Conservation (phyloP, 1,140 invertebrate genomes). For the Cyrtorhinus lividipennis region DNA sequence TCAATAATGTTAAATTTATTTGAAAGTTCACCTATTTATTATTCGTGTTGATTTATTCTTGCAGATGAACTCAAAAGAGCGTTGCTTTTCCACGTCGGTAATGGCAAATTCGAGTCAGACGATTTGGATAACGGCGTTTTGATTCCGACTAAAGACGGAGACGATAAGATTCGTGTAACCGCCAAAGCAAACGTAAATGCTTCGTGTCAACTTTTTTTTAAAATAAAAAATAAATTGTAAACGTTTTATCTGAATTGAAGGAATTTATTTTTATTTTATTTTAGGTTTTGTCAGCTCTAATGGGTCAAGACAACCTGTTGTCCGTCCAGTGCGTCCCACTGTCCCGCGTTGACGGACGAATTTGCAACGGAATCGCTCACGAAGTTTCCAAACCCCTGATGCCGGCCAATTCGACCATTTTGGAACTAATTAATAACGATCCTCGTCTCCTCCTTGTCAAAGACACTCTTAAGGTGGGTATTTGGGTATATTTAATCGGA, state of each 20-base stretch:
- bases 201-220: not conserved
- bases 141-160: conserved; percentile 7
- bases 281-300: conserved; percentile 26
- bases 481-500: too few species aligned
- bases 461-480: conserved; percentile 28
- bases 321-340: conserved; percentile 40
- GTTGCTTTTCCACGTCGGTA: conserved; percentile 32
- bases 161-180: conserved; percentile 27
- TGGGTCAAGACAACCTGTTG: conserved; percentile 26
- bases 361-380: conserved; percentile 34
- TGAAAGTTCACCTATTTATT: not conserved
- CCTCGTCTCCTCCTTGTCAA: conserved; percentile 30
- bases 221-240: too few species aligned
- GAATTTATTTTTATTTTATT: too few species aligned
- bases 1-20: too few species aligned
- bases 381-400: conserved; percentile 32
- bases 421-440: conserved; percentile 29
- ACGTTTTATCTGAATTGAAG: too few species aligned
- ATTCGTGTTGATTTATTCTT: not conserved
- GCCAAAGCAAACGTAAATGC: conserved; percentile 28
- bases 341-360: conserved; percentile 32
- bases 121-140: conserved; percentile 6
- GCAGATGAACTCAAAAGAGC: conserved; percentile 29
- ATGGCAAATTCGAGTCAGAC: conserved; percentile 7
- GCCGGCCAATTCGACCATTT: conserved; percentile 30